Percentiles rank a stretch among this genome's conserved stretches.
Evolutionary conservation across 2,113 vertebrate species (phyloP).

Genomic region (Ophiodon elongatus): DNA sequence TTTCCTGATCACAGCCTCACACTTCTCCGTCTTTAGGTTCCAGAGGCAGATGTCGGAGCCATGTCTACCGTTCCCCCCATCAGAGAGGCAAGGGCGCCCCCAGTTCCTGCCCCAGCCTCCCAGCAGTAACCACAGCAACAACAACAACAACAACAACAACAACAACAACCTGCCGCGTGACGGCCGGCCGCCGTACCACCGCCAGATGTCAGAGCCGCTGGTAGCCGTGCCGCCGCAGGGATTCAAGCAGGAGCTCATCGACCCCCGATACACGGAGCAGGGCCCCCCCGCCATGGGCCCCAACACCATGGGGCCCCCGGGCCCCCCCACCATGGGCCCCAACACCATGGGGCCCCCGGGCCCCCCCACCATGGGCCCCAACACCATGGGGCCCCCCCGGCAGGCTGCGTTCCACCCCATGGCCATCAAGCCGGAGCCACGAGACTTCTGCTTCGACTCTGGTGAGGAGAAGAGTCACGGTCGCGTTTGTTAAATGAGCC

Average conservation of each 20-base stretch:
- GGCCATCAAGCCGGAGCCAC: conserved; percentile 97
- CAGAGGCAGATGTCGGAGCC: conserved; percentile 97
- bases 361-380: conserved; percentile 84
- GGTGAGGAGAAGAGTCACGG: conserved; percentile 77
- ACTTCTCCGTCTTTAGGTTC: conserved; percentile 83
- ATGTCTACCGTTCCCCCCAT: conserved; percentile 80
- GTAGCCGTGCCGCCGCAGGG: conserved; percentile 89
- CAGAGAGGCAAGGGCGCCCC: conserved; percentile 81
- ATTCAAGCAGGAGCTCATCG: conserved; percentile 95
- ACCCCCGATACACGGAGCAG: conserved; percentile 91
- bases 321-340: conserved; percentile 85
- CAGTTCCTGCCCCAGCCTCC: conserved; percentile 87
- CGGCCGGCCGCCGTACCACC: conserved; percentile 90
- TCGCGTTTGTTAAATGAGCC: neutral
- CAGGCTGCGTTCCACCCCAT: conserved; percentile 89
- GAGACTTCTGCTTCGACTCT: conserved; percentile 96
- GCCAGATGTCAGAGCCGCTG: conserved; percentile 95
- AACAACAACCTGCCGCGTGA: conserved; percentile 82
- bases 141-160: conserved; percentile 6
- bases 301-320: conserved; percentile 80
- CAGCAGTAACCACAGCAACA: conserved; percentile 41
- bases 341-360: no score
- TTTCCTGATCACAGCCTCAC: neutral
- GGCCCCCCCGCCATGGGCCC: conserved; percentile 86
- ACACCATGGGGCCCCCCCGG: conserved; percentile 7